These are phyloP conservation scores for Takifugu flavidus DNA, from an alignment of 2,113 vertebrate species.

Conservation along the genomic window DNA sequence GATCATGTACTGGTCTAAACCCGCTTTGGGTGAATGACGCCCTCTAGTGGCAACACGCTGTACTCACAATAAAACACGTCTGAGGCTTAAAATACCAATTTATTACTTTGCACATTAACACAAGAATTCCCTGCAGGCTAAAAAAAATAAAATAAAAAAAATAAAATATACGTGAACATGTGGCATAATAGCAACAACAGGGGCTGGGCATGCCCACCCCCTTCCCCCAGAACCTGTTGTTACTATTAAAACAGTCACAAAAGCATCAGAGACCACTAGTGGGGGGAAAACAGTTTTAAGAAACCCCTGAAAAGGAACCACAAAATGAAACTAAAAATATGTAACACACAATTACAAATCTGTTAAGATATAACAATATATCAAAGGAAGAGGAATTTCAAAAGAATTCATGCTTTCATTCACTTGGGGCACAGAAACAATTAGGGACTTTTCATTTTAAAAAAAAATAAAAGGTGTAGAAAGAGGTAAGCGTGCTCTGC, in stretches of 20 bases:
- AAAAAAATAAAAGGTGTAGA: conserved; percentile 59
- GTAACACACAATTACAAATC: conserved; percentile 78
- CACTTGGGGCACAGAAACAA: conserved; percentile 68
- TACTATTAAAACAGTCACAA: conserved; percentile 86
- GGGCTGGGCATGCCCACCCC: conserved; percentile 64
- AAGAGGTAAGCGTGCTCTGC: conserved; percentile 71
- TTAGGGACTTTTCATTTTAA: conserved; percentile 48
- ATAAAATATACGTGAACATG: conserved; percentile 53
- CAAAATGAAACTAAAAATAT: conserved; percentile 58
- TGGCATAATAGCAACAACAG: conserved; percentile 82
- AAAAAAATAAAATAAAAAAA: conserved; percentile 65
- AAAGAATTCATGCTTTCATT: conserved; percentile 74
- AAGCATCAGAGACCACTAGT: conserved; percentile 76
- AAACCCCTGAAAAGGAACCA: conserved; percentile 21
- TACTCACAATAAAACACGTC: conserved; percentile 32
- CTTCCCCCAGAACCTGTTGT: conserved; percentile 73
- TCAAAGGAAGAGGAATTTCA: conserved; percentile 75
- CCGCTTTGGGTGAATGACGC: conserved; percentile 15
- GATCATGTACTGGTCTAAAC: conserved; percentile 3
- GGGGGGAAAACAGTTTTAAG: conserved; percentile 6
- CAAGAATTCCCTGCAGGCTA: conserved; percentile 96
- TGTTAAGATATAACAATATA: conserved; percentile 72
- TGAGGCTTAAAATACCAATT: conserved; percentile 93
- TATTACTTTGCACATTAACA: conserved; percentile 95
- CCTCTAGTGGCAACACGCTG: conserved; percentile 45